A percentile compares a stretch with the other conserved stretches of the same genome.
phyloP scores from a whole-genome alignment of 2,888 invertebrate genomes.

The Andrena dorsata region DNA sequence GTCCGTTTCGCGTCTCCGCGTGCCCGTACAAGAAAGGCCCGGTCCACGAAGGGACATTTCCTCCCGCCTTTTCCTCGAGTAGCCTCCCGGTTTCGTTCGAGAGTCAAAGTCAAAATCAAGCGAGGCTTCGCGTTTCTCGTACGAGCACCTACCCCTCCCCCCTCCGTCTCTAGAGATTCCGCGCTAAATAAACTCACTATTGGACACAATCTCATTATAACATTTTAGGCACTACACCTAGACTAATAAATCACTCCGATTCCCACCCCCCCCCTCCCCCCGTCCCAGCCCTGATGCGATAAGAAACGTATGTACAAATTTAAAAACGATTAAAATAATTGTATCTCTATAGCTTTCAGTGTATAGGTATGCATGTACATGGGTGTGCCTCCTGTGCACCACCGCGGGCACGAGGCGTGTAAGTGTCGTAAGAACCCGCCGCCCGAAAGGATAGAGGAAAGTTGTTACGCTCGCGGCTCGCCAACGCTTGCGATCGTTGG shows the following conservation, averaged over 20 bases:
- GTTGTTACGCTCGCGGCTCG: conserved; percentile 47
- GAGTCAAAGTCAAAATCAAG: neutral
- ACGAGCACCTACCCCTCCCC: neutral
- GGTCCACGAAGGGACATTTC: neutral
- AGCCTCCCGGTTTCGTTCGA: neutral
- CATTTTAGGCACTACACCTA: conserved; percentile 83
- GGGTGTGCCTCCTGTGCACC: neutral
- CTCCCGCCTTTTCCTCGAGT: neutral
- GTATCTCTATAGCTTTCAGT: conserved; percentile 47
- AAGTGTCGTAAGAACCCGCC: conserved; percentile 19
- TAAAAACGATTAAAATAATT: conserved; percentile 64
- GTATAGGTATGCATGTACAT: conserved; percentile 17
- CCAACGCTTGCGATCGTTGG: neutral
- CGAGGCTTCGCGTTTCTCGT: neutral
- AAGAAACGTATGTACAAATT: conserved; percentile 76
- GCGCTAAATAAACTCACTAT: conserved; percentile 66
- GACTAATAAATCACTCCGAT: conserved; percentile 75
- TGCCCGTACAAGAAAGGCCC: neutral
- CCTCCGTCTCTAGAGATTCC: conserved; percentile 54
- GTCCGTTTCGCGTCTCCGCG: neutral
- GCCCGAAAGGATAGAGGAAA: conserved; percentile 52
- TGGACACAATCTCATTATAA: conserved; percentile 74
- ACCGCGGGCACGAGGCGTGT: neutral
- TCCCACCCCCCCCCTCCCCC: conserved; percentile 16
- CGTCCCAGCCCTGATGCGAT: conserved; percentile 53